Evolutionary conservation across 2,113 vertebrate species (phyloP).

Genomic region (Gymnarchus niloticus): DNA sequence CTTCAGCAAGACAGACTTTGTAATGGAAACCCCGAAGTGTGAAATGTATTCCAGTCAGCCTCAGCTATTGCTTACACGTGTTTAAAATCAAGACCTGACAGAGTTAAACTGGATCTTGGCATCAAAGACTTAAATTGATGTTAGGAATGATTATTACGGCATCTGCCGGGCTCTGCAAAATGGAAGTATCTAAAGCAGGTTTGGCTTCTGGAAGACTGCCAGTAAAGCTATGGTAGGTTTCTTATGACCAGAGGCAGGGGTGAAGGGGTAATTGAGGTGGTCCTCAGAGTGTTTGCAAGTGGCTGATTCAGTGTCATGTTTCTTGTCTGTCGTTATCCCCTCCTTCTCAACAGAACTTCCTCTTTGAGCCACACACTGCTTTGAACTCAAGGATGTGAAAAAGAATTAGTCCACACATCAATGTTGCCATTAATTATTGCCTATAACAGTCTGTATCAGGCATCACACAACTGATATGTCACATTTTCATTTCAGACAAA

Average conservation of each 20-base stretch:
- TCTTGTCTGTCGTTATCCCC: slow-evolving; percentile 28
- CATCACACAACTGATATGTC: background rate
- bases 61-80: slow-evolving; percentile 65
- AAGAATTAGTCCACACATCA: background rate
- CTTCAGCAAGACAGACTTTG: slow-evolving; percentile 42
- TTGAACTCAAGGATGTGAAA: slow-evolving; percentile 7
- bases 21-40: slow-evolving; percentile 52
- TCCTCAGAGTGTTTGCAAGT: slow-evolving; percentile 42
- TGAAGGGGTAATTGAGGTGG: slow-evolving; percentile 29
- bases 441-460: background rate
- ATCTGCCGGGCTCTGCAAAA: slow-evolving; percentile 4
- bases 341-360: slow-evolving; percentile 17
- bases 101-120: slow-evolving; percentile 38
- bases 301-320: slow-evolving; percentile 51
- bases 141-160: slow-evolving; percentile 29
- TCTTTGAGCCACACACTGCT: slow-evolving; percentile 10
- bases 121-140: slow-evolving; percentile 50
- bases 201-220: slow-evolving; percentile 45
- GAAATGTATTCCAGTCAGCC: slow-evolving; percentile 48
- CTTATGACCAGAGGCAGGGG: slow-evolving; percentile 19
- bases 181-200: slow-evolving; percentile 41
- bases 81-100: slow-evolving; percentile 45
- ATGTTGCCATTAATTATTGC: background rate
- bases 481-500: background rate
- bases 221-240: slow-evolving; percentile 41